These are phyloP conservation scores for Galeopsomyia nigrocyanea DNA, from an alignment of 2,888 invertebrate genomes.

Conservation along the genomic window DNA sequence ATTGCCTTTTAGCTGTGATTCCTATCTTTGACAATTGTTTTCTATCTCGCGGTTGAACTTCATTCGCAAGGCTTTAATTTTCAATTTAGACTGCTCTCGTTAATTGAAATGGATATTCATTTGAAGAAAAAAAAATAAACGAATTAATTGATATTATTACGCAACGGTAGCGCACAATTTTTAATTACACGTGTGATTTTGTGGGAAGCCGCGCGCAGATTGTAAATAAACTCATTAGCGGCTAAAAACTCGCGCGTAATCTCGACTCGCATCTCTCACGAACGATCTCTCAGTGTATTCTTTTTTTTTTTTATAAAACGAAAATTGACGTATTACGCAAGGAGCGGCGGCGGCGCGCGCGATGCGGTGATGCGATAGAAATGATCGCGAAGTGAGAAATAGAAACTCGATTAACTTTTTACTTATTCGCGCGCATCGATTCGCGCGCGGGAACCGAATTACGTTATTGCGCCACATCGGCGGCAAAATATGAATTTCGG, in stretches of 20 bases:
- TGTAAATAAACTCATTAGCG: slow-evolving; percentile 11
- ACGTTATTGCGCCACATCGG: neutral
- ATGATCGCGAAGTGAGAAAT: slow-evolving; percentile 30
- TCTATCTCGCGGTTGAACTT: no score
- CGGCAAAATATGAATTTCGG: slow-evolving; percentile 23
- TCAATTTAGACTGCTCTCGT: no score
- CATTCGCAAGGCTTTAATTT: no score
- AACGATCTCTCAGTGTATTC: neutral
- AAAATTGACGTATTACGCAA: slow-evolving; percentile 35
- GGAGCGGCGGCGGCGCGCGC: neutral
- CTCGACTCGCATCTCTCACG: slow-evolving; percentile 1
- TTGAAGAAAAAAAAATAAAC: slow-evolving; percentile 6
- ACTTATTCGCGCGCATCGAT: slow-evolving; percentile 14
- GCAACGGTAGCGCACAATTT: neutral
- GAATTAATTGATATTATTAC: slow-evolving; percentile 33
- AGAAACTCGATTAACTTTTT: slow-evolving; percentile 35
- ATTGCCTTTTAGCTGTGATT: no score
- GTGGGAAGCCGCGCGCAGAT: neutral
- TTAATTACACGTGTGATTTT: neutral
- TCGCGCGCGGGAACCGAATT: neutral
- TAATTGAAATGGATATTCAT: neutral
- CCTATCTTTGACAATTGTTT: no score
- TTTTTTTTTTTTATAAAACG: slow-evolving; percentile 8
- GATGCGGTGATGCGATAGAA: neutral
- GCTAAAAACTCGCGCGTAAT: slow-evolving; percentile 10